phyloP scores from a whole-genome alignment of 2,797 vertebrate genomes.

The Enteromius trimaculatus region DNA sequence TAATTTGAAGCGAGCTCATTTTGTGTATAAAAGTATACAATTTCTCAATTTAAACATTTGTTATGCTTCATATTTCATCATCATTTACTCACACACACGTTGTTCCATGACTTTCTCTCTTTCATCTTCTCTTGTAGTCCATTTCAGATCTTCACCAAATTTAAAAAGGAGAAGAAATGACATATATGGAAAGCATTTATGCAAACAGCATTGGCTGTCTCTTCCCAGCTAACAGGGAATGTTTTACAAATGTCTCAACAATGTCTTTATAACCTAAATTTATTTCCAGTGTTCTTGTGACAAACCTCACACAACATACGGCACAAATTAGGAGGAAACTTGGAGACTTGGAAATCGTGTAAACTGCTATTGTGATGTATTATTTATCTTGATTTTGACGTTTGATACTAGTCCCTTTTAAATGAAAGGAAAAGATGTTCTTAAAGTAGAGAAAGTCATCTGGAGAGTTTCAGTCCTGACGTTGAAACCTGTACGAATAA shows the following conservation, averaged over 20 bases:
- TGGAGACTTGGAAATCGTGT: neutral
- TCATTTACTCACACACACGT: neutral
- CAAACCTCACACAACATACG: neutral
- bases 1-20: too few relatives aligned
- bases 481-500: too few relatives aligned
- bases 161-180: neutral
- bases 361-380: too few relatives aligned
- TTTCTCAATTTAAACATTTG: too few relatives aligned
- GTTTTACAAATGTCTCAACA: too few relatives aligned
- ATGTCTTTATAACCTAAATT: neutral
- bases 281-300: neutral
- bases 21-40: too few relatives aligned
- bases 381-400: neutral
- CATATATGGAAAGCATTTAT: neutral
- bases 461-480: neutral
- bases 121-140: neutral
- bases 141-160: too few relatives aligned
- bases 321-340: neutral
- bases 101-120: neutral
- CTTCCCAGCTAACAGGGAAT: too few relatives aligned
- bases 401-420: neutral
- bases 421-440: neutral
- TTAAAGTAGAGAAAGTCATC: neutral
- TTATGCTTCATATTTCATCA: neutral
- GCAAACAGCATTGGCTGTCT: neutral